Evolutionary conservation across 2,797 vertebrate species (phyloP), one percentile per base, ranked within the genome.

Genomic region (Zenarchopterus dispar): DNA sequence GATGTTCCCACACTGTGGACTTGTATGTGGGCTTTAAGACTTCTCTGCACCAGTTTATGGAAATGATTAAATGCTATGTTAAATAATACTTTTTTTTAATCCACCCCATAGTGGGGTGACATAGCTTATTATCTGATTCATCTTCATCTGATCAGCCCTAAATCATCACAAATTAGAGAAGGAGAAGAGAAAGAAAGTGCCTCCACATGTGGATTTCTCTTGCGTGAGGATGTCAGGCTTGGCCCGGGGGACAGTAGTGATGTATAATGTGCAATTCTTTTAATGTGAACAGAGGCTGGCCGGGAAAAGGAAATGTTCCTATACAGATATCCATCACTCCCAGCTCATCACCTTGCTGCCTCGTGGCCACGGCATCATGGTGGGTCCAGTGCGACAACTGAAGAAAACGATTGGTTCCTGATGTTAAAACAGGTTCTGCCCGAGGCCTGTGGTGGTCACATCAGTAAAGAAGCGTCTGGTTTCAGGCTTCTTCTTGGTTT

Each of bases 281-380:
- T 91, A 89, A 87, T 86, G 83, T 89, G 90, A 92, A 85, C 89
- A 83, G 78, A 86, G 90, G 89, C 88, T 88, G 88, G 86, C 68
- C 82, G 79, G 84, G 73, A 75, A 84, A 77, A 90, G 90, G 90
- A 92, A 92, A 91, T 89, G 89, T 91, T 93, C 84, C 88, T 92
- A 82, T 87, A 89, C 91, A 91, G 91, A 93, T 91, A 92, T 93
- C 92, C 87, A 92, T 93, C 91, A 91, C 90, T 88, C 89, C 89
- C 90, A 90, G 90, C 89, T 93, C 92, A 91, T 93, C 90, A 81
- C 89, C 84, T 84, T 28, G 70, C 77, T 67, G 82, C 80, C 84
- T 86, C 62, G 50, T 88, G 78, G 85, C 82, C 68, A 86, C 92
- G 88, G 92, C 88, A 89, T 93, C 91, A 90, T 86, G 56, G 81